Conservation (phyloP, 2,797 vertebrate species). For the Arrhamphus sclerolepis region DNA sequence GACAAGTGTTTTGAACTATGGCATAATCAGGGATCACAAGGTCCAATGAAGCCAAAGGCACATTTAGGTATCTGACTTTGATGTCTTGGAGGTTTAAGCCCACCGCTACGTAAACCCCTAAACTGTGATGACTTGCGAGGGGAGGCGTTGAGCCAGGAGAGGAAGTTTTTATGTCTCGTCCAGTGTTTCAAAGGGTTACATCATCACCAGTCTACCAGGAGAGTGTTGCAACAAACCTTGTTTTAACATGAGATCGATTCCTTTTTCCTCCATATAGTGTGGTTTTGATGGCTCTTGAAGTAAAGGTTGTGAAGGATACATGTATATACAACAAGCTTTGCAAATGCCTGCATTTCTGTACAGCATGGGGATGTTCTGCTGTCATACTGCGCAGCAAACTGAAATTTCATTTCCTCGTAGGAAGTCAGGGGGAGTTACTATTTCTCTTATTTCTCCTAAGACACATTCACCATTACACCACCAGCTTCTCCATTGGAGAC, state of each 20-base stretch:
- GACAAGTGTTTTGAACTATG: constrained; percentile 34
- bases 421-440: constrained; percentile 48
- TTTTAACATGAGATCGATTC: constrained; percentile 50
- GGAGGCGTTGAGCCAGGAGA: constrained; percentile 24
- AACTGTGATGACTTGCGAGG: constrained; percentile 46
- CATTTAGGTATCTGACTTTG: constrained; percentile 57
- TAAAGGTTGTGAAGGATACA: constrained; percentile 8
- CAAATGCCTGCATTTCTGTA: constrained; percentile 29
- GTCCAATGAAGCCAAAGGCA: constrained; percentile 57
- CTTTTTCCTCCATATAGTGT: constrained; percentile 5
- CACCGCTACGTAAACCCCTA: constrained; percentile 38
- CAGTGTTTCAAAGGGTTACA: constrained; percentile 74
- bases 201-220: constrained; percentile 61
- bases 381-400: constrained; percentile 44
- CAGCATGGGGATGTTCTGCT: constrained; percentile 36
- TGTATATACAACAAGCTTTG: not conserved
- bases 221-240: constrained; percentile 46
- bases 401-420: constrained; percentile 53
- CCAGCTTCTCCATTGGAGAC: constrained; percentile 29
- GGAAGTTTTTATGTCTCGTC: constrained; percentile 58
- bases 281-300: constrained; percentile 44
- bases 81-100: constrained; percentile 51
- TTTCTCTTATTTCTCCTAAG: constrained; percentile 48
- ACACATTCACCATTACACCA: constrained; percentile 42
- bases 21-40: constrained; percentile 59